Base-by-base conservation (phyloP, 2,113 vertebrate genomes). In the Osmerus mordax region DNA sequence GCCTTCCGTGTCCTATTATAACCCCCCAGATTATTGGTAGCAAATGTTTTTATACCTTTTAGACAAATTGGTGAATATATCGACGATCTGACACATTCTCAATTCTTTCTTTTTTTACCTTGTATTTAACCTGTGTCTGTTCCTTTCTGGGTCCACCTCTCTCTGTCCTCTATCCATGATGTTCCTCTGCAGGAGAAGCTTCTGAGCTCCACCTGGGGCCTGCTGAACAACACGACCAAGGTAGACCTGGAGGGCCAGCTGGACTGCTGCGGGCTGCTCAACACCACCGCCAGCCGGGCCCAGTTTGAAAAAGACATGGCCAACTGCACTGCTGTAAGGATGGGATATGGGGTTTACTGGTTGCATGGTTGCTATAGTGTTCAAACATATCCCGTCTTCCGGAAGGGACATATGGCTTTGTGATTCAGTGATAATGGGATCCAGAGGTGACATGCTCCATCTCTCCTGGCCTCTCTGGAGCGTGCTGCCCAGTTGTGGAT, bases 221-320 rank as follows among this genome's bases (percentile, higher is more conserved):
- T 91, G 0, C 77, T 96, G 90, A 54, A 87, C 2, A 91, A 93
- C 12, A 62, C 81, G 0, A 95, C 94, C 5, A 92, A 85, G 68
- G 71, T 3, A 2, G 88, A 94, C 60, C 79, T 95, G 79, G 94
- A 97, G 89, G 81, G 6, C 2, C 92, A 90, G 67, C 87, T 96
- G 71, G 78, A 96, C 87, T 97, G 96, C 85, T 97, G 95, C 15
- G 95, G 95, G 3, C 87, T 97, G 70, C 87, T 95, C 70, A 95
- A 97, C 81, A 65, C 65, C 62, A 92, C 90, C 1, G 1, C 3
- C 0, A 82, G 14, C 23, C 72, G 0, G 1, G 0, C 0, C 0
- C 54, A 76, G 16, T 92, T 90, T 74, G 69, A 76, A 1, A 2
- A 2, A 0, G 94, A 96, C 11, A 1, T 78, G 0, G 2, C 15